Evolutionary conservation across 2,797 vertebrate genomes (phyloP).

Genomic region (Liasis olivaceus): DNA sequence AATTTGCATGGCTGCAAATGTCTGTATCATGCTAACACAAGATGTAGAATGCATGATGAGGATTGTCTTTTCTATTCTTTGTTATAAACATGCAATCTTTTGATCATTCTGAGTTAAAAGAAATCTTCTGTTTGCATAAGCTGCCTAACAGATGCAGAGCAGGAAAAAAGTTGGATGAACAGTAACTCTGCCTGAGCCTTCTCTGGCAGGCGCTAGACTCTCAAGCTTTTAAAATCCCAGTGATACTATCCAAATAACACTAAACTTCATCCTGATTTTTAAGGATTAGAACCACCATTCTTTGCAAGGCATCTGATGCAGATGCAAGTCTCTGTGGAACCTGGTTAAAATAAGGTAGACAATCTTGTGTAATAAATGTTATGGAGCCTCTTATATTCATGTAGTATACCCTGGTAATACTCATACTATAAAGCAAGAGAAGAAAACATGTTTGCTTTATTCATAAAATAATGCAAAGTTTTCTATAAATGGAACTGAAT

Average conservation of each 20-base stretch:
- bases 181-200: not conserved
- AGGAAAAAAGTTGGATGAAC: not conserved
- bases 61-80: not conserved
- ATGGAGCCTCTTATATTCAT: not conserved
- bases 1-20: not conserved
- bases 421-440: not conserved
- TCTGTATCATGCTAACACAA: not conserved
- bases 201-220: not conserved
- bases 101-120: not conserved
- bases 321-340: constrained; percentile 20
- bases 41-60: not conserved
- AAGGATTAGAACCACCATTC: constrained; percentile 25
- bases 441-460: not conserved
- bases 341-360: constrained; percentile 29
- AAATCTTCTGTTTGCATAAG: not conserved
- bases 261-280: constrained; percentile 16
- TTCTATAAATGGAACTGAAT: not conserved
- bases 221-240: not conserved
- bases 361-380: constrained; percentile 30
- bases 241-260: not conserved
- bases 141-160: not conserved
- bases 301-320: constrained; percentile 16
- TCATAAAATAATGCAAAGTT: not conserved
- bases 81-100: not conserved
- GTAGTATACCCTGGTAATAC: not conserved